These are phyloP conservation scores for Drosophila nikananu DNA, from an alignment of 1,140 invertebrate genomes.

Conservation along the genomic window DNA sequence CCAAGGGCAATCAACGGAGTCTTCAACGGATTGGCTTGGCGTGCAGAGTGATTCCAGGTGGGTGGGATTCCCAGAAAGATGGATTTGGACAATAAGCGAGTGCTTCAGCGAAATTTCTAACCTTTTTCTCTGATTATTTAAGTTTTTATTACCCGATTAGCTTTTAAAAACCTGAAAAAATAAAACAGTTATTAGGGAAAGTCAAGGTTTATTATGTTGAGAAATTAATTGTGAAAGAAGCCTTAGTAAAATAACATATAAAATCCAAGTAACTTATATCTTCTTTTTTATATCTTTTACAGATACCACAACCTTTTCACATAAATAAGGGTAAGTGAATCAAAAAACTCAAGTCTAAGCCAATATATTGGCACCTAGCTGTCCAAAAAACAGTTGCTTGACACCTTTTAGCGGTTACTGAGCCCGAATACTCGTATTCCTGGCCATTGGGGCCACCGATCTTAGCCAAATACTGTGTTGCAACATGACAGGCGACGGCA, in stretches of 20 bases:
- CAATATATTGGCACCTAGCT: conserved; percentile 18
- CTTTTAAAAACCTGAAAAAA: not conserved
- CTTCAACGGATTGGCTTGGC: conserved; percentile 18
- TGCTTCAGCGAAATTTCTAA: not conserved
- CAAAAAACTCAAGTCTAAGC: conserved; percentile 8
- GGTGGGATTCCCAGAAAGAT: conserved; percentile 32
- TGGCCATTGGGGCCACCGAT: conserved; percentile 19
- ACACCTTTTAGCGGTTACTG: conserved; percentile 31
- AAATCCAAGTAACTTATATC: not conserved
- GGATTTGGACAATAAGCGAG: not conserved
- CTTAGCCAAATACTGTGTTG: conserved; percentile 22
- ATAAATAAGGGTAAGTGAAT: conserved; percentile 24
- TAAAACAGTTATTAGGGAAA: not conserved
- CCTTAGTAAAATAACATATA: not conserved
- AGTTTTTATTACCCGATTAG: not conserved
- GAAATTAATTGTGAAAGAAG: not conserved
- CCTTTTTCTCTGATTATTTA: not conserved
- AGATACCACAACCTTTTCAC: conserved; percentile 10
- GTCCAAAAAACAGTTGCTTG: conserved; percentile 31
- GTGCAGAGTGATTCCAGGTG: conserved; percentile 4
- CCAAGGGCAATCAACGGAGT: conserved; percentile 24
- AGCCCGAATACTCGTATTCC: conserved; percentile 1
- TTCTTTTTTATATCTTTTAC: not conserved
- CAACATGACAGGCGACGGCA: conserved; percentile 32
- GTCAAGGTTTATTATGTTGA: not conserved